phyloP scores from a whole-genome alignment of 1,140 invertebrate genomes.

The Coelopa frigida region DNA sequence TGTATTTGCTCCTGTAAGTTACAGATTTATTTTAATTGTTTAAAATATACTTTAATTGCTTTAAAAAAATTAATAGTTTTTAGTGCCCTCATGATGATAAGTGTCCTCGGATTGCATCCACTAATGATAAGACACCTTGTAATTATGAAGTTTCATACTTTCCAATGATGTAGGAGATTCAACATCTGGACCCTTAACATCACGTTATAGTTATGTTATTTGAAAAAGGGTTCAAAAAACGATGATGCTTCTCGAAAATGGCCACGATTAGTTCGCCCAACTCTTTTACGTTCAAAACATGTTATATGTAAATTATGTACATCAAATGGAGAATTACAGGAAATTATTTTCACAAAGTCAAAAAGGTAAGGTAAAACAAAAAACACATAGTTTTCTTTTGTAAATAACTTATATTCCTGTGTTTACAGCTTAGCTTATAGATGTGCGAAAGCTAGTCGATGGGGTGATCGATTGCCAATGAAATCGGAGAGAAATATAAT shows the following conservation, averaged over 20 bases:
- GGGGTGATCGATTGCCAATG: conserved; percentile 66
- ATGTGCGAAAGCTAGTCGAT: conserved; percentile 60
- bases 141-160: conserved; percentile 65
- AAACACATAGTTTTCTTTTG: conserved; percentile 10
- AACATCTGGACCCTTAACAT: conserved; percentile 43
- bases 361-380: conserved; percentile 58
- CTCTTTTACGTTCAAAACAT: conserved; percentile 59
- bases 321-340: conserved; percentile 61
- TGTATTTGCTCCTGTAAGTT: conserved; percentile 66
- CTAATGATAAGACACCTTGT: conserved; percentile 58
- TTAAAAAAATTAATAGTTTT: conserved; percentile 16
- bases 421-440: conserved; percentile 54
- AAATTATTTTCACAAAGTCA: conserved; percentile 65
- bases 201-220: conserved; percentile 68
- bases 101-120: conserved; percentile 58
- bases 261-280: conserved; percentile 68
- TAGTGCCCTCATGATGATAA: conserved; percentile 71
- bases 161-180: conserved; percentile 47
- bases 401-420: conserved; percentile 1
- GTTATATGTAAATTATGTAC: conserved; percentile 73
- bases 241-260: conserved; percentile 52
- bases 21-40: background rate
- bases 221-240: conserved; percentile 65
- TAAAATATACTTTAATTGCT: conserved; percentile 1
- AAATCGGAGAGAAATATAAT: conserved; percentile 24